Conservation (phyloP, 2,797 vertebrate genomes). For the Oreochromis grahami region DNA sequence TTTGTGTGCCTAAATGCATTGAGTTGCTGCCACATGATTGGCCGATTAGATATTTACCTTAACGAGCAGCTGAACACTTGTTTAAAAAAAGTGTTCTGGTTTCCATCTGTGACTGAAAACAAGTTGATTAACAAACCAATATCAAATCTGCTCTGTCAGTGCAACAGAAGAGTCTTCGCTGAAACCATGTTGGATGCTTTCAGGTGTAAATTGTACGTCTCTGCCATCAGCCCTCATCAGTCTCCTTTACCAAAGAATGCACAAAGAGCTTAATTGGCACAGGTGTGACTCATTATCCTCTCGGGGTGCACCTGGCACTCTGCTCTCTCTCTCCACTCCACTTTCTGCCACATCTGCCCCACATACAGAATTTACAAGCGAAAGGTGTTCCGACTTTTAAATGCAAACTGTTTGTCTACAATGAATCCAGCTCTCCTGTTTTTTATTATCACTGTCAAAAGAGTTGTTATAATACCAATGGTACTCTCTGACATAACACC, state of each 20-base stretch:
- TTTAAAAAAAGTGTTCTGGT: no score
- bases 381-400: not conserved
- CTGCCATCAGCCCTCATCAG: not conserved
- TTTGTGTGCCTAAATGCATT: not conserved
- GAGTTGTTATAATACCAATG: not conserved
- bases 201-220: not conserved
- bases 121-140: not conserved
- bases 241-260: not conserved
- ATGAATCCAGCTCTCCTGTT: not conserved
- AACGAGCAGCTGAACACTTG: not conserved
- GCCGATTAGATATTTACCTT: not conserved
- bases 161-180: not conserved
- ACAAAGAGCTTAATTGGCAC: not conserved
- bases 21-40: not conserved
- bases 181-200: not conserved
- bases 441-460: not conserved
- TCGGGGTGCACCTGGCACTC: slow-evolving; percentile 13
- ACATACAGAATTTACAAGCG: not conserved
- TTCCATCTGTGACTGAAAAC: not conserved
- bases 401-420: not conserved
- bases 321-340: not conserved
- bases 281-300: not conserved
- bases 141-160: not conserved
- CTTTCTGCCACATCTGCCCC: not conserved
- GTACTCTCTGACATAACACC: not conserved